Conservation (phyloP, 2,113 vertebrate genomes). For the Carassius gibelio region DNA sequence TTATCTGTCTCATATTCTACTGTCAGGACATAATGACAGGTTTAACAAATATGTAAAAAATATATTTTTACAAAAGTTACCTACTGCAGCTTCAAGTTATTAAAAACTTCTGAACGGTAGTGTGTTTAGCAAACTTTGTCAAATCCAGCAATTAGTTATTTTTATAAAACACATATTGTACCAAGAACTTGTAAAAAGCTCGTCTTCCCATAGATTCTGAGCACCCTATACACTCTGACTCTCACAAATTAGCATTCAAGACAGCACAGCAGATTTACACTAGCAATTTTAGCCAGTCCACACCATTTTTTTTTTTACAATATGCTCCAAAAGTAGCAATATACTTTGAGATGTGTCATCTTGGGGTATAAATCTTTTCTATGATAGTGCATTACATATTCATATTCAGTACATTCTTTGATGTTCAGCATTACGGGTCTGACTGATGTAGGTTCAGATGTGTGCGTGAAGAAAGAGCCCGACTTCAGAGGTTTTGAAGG, state of each 20-base stretch:
- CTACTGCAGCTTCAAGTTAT: no score
- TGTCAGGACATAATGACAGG: no score
- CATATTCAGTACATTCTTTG: background rate
- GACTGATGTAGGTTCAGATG: background rate
- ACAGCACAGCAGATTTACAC: background rate
- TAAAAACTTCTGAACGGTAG: background rate
- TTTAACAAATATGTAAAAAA: no score
- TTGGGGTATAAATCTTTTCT: background rate
- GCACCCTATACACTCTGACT: background rate
- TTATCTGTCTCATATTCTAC: no score
- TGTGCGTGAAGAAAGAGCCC: background rate
- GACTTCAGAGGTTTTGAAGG: slow-evolving; percentile 9
- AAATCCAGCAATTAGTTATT: background rate
- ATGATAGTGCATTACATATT: slow-evolving; percentile 1
- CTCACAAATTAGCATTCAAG: background rate
- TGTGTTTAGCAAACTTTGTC: background rate
- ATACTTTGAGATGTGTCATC: background rate
- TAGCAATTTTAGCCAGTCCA: background rate
- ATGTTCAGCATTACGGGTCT: slow-evolving; percentile 1
- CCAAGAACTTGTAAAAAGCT: background rate
- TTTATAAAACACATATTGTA: background rate
- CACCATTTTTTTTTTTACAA: background rate
- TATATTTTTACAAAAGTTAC: no score
- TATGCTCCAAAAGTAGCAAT: background rate
- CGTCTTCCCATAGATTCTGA: background rate